A percentile compares a stretch with the other conserved stretches of the same genome.
Evolutionary conservation across 2,113 vertebrate genomes (phyloP).

Genomic region (human (Homo sapiens)): GRCh38 chr17:74041001-74041500

Average conservation of each 20-base stretch:
- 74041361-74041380: fast-evolving
- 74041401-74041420: neutral
- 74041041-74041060: too few species aligned
- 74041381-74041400: neutral
- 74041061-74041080: too few species aligned
- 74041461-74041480: neutral
- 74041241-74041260: neutral
- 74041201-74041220: neutral
- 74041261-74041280: neutral
- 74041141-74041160: neutral
- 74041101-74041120: neutral
- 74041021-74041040: neutral
- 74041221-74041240: neutral
- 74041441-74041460: too few species aligned
- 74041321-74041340: fast-evolving
- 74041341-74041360: neutral
- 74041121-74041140: neutral
- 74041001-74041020: neutral
- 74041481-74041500: neutral
- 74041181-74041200: neutral
- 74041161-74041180: neutral
- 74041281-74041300: neutral
- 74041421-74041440: neutral
- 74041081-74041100: neutral
- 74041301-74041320: fast-evolving